Conservation (phyloP, 92 coral and sea anemone genomes). For the Porites cylindrica region DNA sequence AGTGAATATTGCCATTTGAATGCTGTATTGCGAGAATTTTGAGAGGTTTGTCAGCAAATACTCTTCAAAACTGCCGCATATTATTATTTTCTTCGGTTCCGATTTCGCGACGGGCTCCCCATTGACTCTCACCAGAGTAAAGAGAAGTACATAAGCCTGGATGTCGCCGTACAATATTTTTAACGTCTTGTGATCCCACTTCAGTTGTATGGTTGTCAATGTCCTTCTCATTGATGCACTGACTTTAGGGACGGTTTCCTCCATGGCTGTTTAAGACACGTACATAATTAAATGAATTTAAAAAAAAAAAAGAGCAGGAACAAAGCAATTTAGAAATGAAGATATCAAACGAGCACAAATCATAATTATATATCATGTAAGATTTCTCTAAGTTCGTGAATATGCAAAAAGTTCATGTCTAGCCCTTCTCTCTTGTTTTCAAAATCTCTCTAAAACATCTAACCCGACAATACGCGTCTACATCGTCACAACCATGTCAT, state of each 20-base stretch:
- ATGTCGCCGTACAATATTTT: background rate
- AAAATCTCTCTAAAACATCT: too few relatives aligned
- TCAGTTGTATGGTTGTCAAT: constrained; percentile 10
- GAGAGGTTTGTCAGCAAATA: constrained; percentile 17
- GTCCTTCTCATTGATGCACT: constrained; percentile 44
- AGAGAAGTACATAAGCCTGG: constrained; percentile 3
- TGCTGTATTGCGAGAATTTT: constrained; percentile 17
- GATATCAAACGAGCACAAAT: too few relatives aligned
- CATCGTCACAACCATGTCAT: too few relatives aligned
- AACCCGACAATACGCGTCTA: too few relatives aligned
- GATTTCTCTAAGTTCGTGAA: too few relatives aligned
- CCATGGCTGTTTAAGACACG: background rate
- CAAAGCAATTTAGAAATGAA: too few relatives aligned
- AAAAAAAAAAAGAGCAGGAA: background rate
- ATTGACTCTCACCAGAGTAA: constrained; percentile 11
- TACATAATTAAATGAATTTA: background rate
- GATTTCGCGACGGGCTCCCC: constrained; percentile 4
- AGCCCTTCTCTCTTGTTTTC: too few relatives aligned
- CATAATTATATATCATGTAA: too few relatives aligned
- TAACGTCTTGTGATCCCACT: constrained; percentile 22
- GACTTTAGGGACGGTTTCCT: constrained; percentile 21
- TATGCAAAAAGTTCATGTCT: too few relatives aligned
- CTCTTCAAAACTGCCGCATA: constrained; percentile 2
- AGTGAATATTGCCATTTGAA: constrained; percentile 13
- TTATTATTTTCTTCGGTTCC: background rate